A percentile compares a stretch with the other conserved stretches of the same genome.
Evolutionary conservation across 2,888 invertebrate genomes (phyloP).

Genomic region (Yponomeuta evonymella): DNA sequence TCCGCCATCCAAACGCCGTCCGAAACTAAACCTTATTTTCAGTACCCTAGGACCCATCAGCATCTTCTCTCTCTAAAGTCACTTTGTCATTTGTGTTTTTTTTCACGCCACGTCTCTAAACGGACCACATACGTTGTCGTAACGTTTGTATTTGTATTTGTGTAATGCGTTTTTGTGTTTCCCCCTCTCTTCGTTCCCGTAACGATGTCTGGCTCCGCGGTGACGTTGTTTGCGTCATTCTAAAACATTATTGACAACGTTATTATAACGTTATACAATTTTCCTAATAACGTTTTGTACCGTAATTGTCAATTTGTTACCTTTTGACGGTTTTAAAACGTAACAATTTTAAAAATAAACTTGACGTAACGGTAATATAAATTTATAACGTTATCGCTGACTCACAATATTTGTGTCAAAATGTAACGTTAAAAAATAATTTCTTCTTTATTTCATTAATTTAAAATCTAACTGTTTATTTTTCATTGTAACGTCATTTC

Average conservation of each 20-base stretch:
- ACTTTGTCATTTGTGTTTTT: constrained; percentile 39
- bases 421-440: no score
- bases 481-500: neutral
- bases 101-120: constrained; percentile 46
- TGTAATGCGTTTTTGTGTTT: neutral
- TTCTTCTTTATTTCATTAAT: no score
- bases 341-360: no score
- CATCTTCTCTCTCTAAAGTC: constrained; percentile 34
- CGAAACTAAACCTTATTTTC: constrained; percentile 24
- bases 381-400: no score
- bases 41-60: constrained; percentile 23
- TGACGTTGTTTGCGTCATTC: neutral
- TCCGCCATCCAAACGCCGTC: neutral
- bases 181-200: neutral
- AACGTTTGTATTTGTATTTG: constrained; percentile 52
- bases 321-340: no score
- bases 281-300: no score
- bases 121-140: constrained; percentile 48
- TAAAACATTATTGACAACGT: no score
- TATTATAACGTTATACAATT: no score
- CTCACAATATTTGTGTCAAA: no score
- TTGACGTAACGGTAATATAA: no score
- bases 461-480: no score
- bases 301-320: no score
- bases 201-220: neutral